Conservation (phyloP, 2,113 vertebrate genomes). For the Capra hircus region DNA sequence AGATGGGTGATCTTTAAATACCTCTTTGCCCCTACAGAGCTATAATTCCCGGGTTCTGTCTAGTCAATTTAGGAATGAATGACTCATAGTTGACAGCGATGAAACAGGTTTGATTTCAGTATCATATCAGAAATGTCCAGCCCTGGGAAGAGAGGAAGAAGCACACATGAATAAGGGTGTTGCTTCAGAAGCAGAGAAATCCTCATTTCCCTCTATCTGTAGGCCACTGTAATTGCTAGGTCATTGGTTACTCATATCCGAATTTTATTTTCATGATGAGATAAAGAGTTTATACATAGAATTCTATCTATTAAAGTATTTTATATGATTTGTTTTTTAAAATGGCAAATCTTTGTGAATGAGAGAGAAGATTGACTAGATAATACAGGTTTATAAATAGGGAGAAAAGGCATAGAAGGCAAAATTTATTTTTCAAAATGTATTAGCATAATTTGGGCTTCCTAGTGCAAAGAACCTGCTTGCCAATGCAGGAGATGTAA, state of each 20-base stretch:
- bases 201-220: neutral
- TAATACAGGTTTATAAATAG: neutral
- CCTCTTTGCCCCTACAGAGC: neutral
- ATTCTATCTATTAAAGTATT: neutral
- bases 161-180: no score
- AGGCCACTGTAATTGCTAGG: neutral
- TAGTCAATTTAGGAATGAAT: neutral
- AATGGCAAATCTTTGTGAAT: neutral
- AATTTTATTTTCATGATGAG: neutral
- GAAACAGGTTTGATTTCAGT: neutral
- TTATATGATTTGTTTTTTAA: neutral
- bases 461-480: neutral
- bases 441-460: neutral
- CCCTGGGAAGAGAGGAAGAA: neutral
- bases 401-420: neutral
- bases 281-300: neutral
- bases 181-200: neutral
- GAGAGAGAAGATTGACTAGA: neutral
- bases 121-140: neutral
- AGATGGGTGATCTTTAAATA: neutral
- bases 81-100: neutral
- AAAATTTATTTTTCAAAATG: neutral
- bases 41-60: neutral
- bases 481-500: neutral
- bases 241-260: neutral